Evolutionary conservation across 2,888 invertebrate species (phyloP).

Genomic region (Chalcosyrphus nemorum): DNA sequence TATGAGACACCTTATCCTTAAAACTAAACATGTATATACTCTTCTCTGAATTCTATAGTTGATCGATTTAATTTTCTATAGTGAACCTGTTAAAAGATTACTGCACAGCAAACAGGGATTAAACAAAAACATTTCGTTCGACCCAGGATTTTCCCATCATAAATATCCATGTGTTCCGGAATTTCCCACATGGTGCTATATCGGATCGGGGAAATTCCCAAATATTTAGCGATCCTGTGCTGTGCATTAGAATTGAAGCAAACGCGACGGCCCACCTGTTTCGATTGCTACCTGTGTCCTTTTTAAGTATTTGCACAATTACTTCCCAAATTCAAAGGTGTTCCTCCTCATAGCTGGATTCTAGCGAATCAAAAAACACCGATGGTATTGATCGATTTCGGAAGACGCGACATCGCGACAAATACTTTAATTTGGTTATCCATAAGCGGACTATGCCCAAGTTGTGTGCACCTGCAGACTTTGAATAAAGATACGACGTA

Average conservation of each 20-base stretch:
- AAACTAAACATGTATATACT: conserved; percentile 17
- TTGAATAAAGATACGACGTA: conserved; percentile 41
- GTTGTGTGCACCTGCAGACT: conserved; percentile 61
- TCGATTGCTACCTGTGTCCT: conserved; percentile 15
- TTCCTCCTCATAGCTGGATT: background rate
- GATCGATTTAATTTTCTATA: conserved; percentile 44
- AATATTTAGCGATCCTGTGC: conserved; percentile 41
- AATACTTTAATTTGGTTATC: conserved; percentile 44
- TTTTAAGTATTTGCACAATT: background rate
- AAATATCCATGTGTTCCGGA: conserved; percentile 51
- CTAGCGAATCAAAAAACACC: conserved; percentile 23
- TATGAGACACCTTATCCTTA: conserved; percentile 11
- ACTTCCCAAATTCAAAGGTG: background rate
- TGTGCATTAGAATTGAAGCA: conserved; percentile 31
- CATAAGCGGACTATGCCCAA: conserved; percentile 26
- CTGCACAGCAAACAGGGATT: conserved; percentile 34
- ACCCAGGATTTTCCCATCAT: conserved; percentile 64
- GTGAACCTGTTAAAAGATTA: conserved; percentile 58
- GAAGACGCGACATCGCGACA: background rate
- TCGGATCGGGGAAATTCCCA: conserved; percentile 54
- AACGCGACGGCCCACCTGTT: conserved; percentile 1
- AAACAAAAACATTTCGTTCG: conserved; percentile 24
- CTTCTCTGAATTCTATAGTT: conserved; percentile 42
- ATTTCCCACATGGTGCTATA: conserved; percentile 56
- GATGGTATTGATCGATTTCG: conserved; percentile 16